Percentiles rank a stretch among this genome's conserved stretches.
Conservation (phyloP, 2,888 invertebrate species). For the Pachymerium ferrugineum region DNA sequence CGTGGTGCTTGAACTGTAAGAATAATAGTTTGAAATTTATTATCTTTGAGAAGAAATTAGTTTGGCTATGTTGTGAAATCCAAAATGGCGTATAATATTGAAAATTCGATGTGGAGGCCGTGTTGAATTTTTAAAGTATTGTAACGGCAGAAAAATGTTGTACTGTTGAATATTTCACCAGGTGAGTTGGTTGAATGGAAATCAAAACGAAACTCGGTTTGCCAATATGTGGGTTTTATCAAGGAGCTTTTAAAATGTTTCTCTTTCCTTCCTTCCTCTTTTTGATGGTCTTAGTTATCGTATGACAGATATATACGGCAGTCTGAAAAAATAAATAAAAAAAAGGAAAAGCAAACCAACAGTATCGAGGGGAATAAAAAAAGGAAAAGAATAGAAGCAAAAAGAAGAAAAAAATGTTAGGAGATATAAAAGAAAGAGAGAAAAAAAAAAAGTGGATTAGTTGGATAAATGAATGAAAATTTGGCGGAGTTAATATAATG, state of each 20-base stretch:
- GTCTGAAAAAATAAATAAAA: not conserved
- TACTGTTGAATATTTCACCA: not conserved
- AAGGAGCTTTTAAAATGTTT: not conserved
- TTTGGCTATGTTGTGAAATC: not conserved
- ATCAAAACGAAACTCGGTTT: not conserved
- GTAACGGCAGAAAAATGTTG: not conserved
- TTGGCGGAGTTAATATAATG: not conserved
- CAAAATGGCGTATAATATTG: not conserved
- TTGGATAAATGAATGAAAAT: constrained; percentile 1
- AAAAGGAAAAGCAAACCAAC: too few relatives aligned
- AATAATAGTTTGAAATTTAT: too few relatives aligned
- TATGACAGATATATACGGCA: not conserved
- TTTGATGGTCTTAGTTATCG: too few relatives aligned
- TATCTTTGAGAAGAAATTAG: too few relatives aligned
- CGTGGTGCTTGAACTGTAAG: too few relatives aligned
- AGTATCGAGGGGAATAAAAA: too few relatives aligned
- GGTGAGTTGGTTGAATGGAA: not conserved
- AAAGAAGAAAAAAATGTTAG: not conserved
- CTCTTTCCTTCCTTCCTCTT: not conserved
- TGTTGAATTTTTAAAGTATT: not conserved
- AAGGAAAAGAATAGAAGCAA: not conserved
- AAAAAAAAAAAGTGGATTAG: not conserved
- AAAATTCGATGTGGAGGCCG: not conserved
- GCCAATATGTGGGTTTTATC: not conserved
- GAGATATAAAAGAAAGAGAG: not conserved